Evolutionary conservation across 2,113 vertebrate species (phyloP), one percentile per base, ranked within the genome.

Genomic region (Callionymus lyra): DNA sequence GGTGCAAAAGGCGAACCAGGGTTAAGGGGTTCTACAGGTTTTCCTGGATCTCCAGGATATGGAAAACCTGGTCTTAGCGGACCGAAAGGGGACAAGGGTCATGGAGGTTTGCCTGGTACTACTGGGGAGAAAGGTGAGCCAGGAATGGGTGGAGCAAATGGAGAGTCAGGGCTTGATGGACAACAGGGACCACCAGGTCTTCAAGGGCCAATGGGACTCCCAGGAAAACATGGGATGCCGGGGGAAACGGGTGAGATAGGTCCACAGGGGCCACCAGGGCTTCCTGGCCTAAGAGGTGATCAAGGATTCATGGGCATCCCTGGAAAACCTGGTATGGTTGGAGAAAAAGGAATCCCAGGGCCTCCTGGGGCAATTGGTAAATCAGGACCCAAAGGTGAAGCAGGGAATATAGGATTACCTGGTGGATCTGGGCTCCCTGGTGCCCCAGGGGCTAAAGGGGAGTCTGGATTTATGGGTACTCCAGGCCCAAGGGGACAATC

Each of bases 1-100:
- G 95, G 95, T 6, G 81, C 81, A 1, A 98, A 97, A 72, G 95
- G 95, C 33, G 94, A 96, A 34, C 74, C 81, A 1, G 95, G 95
- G 2, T 41, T 54, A 5, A 84, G 88, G 0, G 95, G 95, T 2
- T 59, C 68, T 32, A 89, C 93, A 6, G 95, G 95, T 9, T 49
- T 91, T 52, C 89, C 91, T 1, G 95, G 95, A 2, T 66, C 85
- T 0, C 84, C 89, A 27, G 92, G 92, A 15, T 96, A 92, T 41
- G 95, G 94, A 53, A 92, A 95, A 74, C 93, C 92, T 1, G 95
- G 95, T 15, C 60, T 91, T 19, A 65, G 77, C 1, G 95, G 95
- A 14, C 80, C 82, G 12, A 96, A 96, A 50, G 95, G 95, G 38
- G 92, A 98, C 31, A 91, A 85, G 0, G 95, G 95, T n/a, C 86